Base-by-base conservation (phyloP, 2,888 invertebrate genomes). In the Diaphora mendica region DNA sequence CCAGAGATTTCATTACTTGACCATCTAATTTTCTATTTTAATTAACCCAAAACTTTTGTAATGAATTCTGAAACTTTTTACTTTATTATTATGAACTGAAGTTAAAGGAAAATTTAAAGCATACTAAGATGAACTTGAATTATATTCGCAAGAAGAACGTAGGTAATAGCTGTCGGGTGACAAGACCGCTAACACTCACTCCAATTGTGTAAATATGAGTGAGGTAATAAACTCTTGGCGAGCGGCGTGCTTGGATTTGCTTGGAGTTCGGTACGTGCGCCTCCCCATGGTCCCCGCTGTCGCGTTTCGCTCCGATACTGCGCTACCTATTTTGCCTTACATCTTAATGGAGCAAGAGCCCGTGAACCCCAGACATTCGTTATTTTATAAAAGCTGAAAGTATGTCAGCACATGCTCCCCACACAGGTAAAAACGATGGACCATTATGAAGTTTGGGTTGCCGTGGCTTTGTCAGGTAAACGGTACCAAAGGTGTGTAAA, bases 151-250 rank as follows among this genome's bases (percentile, higher is more conserved):
- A 79, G 75, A 79, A 80, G 67, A 82, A 87, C 85, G 82, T 85
- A 85, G 80, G 62, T 62, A 81, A 78, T 76, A 71, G 20, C 20
- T 48, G 48, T 83, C 77, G 73, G 75, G 85, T 87, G 84, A 76
- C 88, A 87, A 89, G 89, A 89, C 89, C 89, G 87, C 90, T 89
- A 91, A 92, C 92, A 92, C 91, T 90, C 91, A 90, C 92, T 92
- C 88, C 87, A 93, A 91, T 92, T 91, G 93, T 94, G 92, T 92
- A 93, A 94, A 94, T 94, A 94, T 94, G 93, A 94, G 92, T 91
- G 90, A 91, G 91, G 92, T 93, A 93, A 94, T 94, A 94, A 94
- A 94, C 91, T 92, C 89, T 86, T 85, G 88, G 87, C 90, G 91
- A 91, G 90, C 89, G 88, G 86, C 89, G 90, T 90, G 90, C 92